Percentiles rank a stretch among this genome's conserved stretches.
These are phyloP conservation scores for Cichladusa arquata DNA, from an alignment of 2,113 vertebrate genomes.

Conservation along the genomic window DNA sequence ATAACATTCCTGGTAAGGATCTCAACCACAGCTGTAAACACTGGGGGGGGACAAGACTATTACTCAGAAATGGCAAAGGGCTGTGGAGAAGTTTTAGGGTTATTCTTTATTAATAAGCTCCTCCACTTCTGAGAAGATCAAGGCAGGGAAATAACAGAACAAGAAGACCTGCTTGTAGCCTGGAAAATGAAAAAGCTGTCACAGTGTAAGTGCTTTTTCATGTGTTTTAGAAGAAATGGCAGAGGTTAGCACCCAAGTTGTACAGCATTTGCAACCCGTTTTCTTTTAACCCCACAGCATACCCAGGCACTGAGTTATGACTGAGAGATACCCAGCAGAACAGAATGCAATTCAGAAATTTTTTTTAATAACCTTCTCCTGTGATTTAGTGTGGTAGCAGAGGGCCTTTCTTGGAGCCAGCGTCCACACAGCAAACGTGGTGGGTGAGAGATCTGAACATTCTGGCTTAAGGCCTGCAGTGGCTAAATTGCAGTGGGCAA, in stretches of 20 bases:
- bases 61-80: neutral
- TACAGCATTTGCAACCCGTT: neutral
- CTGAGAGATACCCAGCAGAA: neutral
- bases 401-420: neutral
- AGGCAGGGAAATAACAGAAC: neutral
- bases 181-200: neutral
- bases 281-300: neutral
- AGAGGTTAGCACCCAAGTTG: neutral
- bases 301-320: neutral
- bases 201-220: neutral
- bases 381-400: neutral
- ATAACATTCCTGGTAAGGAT: neutral
- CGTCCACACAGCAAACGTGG: rapidly evolving
- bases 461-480: neutral
- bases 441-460: neutral
- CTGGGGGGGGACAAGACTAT: neutral
- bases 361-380: neutral
- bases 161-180: neutral
- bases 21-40: neutral
- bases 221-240: neutral
- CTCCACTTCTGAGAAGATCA: neutral
- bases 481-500: neutral
- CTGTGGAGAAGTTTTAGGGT: neutral
- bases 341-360: neutral
- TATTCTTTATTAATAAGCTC: neutral